These are phyloP conservation scores for Theristicus caerulescens DNA, from an alignment of 2,113 vertebrate species.

Conservation along the genomic window DNA sequence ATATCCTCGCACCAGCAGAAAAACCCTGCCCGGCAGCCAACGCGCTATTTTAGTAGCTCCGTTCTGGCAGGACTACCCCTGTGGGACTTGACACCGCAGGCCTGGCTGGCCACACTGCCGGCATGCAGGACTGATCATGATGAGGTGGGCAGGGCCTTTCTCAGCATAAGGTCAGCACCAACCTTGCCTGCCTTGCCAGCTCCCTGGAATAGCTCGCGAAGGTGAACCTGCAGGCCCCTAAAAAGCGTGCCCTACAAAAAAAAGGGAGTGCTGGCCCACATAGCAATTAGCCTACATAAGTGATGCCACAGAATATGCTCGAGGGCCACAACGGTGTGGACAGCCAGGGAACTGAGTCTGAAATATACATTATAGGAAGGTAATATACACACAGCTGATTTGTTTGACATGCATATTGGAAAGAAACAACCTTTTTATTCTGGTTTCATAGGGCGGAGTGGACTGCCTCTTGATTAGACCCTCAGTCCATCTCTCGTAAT, in stretches of 20 bases:
- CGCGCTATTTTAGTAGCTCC: not conserved
- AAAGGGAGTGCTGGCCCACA: not conserved
- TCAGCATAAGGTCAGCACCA: not conserved
- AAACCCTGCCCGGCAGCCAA: not conserved
- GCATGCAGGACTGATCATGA: not conserved
- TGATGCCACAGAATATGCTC: not conserved
- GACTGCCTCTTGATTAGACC: not conserved
- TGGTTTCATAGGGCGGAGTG: not conserved
- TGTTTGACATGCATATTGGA: not conserved
- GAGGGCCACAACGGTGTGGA: not conserved
- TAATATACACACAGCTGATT: not conserved
- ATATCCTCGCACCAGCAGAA: not conserved
- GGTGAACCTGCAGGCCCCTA: not conserved
- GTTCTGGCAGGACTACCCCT: not conserved
- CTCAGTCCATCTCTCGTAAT: not conserved
- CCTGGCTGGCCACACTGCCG: not conserved
- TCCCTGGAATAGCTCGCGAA: not conserved
- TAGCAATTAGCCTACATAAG: conserved; percentile 31
- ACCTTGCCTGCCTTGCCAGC: not conserved
- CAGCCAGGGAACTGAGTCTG: not conserved
- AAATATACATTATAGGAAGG: not conserved
- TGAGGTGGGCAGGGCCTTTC: not conserved
- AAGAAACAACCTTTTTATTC: not conserved
- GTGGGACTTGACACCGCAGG: not conserved
- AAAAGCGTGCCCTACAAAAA: not conserved